Conservation (phyloP, 2,888 invertebrate species). For the Plebejus argus region DNA sequence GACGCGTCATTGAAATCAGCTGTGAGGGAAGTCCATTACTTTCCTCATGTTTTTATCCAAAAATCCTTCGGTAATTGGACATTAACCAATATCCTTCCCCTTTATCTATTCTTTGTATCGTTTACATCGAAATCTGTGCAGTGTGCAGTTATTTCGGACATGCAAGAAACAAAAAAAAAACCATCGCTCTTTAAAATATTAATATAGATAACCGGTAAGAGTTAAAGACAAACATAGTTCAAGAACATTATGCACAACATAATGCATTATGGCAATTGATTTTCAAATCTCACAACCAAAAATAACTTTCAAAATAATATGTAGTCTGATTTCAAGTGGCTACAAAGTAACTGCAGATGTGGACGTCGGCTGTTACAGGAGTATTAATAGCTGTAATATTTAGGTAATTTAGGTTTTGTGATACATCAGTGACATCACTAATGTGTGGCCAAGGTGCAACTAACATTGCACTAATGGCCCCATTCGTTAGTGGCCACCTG, state of each 20-base stretch:
- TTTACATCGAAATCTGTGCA: no score
- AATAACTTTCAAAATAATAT: neutral
- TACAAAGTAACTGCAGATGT: neutral
- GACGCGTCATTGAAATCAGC: neutral
- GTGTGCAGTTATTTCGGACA: no score
- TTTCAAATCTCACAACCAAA: neutral
- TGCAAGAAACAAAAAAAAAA: no score
- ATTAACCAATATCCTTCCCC: no score
- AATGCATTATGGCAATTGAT: neutral
- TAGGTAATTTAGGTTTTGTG: constrained; percentile 18
- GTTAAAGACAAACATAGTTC: neutral
- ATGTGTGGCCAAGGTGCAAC: constrained; percentile 30
- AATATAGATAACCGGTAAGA: no score
- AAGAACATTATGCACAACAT: no score
- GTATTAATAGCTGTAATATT: constrained; percentile 14
- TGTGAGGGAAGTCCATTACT: neutral
- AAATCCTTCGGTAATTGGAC: no score
- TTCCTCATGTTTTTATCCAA: no score
- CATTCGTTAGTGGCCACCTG: constrained; percentile 22
- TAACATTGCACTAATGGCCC: constrained; percentile 31
- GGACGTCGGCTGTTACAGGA: neutral
- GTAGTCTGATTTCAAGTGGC: neutral
- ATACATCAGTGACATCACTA: constrained; percentile 13
- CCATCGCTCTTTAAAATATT: no score
- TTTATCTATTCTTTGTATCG: no score